Evolutionary conservation across 2,797 vertebrate genomes (phyloP).

Genomic region (Pangasius djambal): DNA sequence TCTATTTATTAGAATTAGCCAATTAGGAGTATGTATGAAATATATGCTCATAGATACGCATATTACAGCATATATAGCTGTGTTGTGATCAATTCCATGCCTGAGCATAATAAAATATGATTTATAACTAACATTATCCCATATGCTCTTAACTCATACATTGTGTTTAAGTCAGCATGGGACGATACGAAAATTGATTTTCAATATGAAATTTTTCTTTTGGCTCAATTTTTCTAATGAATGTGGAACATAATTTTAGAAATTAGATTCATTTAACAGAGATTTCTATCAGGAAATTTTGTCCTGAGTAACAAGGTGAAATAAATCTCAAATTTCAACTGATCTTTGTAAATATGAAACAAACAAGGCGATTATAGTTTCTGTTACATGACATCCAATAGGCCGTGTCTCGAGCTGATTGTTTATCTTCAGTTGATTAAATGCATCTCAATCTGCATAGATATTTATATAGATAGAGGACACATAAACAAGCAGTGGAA

Average conservation of each 20-base stretch:
- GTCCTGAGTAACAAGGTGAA: neutral
- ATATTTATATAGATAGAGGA: constrained; percentile 12
- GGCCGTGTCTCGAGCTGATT: neutral
- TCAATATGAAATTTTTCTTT: neutral
- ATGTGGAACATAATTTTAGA: neutral
- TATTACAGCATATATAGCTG: neutral
- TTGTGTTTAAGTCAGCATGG: neutral
- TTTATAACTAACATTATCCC: neutral
- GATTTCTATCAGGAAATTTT: neutral
- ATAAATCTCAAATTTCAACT: neutral
- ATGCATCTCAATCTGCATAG: neutral
- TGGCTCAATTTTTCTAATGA: neutral
- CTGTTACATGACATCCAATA: neutral
- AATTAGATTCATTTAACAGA: neutral
- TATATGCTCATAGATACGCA: neutral
- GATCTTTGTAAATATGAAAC: neutral
- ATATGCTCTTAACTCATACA: neutral
- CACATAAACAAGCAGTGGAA: constrained; percentile 14
- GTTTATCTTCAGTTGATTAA: neutral
- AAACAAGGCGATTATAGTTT: neutral
- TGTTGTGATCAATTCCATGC: neutral
- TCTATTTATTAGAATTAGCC: neutral
- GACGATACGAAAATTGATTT: neutral
- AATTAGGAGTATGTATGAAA: neutral
- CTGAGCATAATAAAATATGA: neutral